Percentiles rank a stretch among this genome's conserved stretches.
Evolutionary conservation across 2,888 invertebrate genomes (phyloP).

Genomic region (Amiota mariae): DNA sequence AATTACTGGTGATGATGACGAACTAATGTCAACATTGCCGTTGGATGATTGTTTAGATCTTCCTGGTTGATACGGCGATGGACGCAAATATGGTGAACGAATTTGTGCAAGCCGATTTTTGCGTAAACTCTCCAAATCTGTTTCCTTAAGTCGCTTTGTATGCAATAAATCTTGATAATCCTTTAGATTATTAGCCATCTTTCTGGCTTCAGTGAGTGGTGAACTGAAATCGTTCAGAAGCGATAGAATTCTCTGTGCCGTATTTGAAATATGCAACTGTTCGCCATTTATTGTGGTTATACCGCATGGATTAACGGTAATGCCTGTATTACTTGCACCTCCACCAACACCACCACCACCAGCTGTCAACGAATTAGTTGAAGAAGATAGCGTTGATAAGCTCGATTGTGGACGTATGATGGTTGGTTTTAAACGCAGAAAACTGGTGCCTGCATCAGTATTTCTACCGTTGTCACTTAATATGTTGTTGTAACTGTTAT

Average conservation of each 20-base stretch:
- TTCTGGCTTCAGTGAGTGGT: conserved; percentile 84
- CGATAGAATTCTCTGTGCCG: conserved; percentile 85
- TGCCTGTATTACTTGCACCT: conserved; percentile 7
- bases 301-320: not conserved
- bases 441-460: conserved; percentile 46
- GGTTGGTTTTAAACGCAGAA: conserved; percentile 60
- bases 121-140: conserved; percentile 56
- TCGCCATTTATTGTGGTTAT: conserved; percentile 21
- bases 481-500: conserved; percentile 71
- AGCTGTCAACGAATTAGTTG: conserved; percentile 52
- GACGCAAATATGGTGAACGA: conserved; percentile 62
- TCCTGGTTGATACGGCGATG: conserved; percentile 46
- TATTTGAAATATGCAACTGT: conserved; percentile 72
- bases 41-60: conserved; percentile 13
- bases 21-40: conserved; percentile 28
- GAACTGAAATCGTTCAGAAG: conserved; percentile 88
- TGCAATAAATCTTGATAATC: conserved; percentile 50
- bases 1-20: not conserved
- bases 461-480: conserved; percentile 25
- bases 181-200: conserved; percentile 77
- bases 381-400: conserved; percentile 62
- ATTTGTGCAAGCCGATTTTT: conserved; percentile 57
- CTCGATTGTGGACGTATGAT: conserved; percentile 67
- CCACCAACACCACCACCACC: conserved; percentile 32
- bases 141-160: conserved; percentile 54